Conservation (phyloP, 2,113 vertebrate genomes). For the Neotragus moschatus region DNA sequence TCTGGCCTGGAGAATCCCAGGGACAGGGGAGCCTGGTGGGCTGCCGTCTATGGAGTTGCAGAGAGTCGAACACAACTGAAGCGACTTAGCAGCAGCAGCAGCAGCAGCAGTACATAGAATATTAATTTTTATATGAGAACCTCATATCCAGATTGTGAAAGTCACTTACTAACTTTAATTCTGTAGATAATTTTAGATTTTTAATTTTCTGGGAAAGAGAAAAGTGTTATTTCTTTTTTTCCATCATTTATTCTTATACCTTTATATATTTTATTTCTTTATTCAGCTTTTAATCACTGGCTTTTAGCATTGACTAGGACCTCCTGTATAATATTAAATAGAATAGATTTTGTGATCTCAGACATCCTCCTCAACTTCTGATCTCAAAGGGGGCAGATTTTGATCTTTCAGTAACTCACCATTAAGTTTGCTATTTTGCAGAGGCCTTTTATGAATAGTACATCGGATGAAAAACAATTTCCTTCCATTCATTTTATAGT, state of each 20-base stretch:
- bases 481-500: not conserved
- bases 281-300: not conserved
- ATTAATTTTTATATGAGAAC: not conserved
- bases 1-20: too few relatives aligned
- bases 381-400: not conserved
- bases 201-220: not conserved
- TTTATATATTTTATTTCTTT: not conserved
- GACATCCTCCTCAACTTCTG: not conserved
- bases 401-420: not conserved
- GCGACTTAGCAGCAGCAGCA: too few relatives aligned
- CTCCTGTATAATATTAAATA: not conserved
- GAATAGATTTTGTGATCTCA: not conserved
- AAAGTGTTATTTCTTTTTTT: not conserved
- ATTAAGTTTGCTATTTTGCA: not conserved
- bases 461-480: not conserved
- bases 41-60: too few relatives aligned
- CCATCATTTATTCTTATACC: not conserved
- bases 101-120: not conserved
- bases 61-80: too few relatives aligned
- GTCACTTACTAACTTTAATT: not conserved
- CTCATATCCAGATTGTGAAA: not conserved
- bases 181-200: not conserved
- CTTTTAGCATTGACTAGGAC: not conserved
- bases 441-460: not conserved
- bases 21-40: too few relatives aligned